Conservation (phyloP, 2,113 vertebrate species). For the Silurus glanis region DNA sequence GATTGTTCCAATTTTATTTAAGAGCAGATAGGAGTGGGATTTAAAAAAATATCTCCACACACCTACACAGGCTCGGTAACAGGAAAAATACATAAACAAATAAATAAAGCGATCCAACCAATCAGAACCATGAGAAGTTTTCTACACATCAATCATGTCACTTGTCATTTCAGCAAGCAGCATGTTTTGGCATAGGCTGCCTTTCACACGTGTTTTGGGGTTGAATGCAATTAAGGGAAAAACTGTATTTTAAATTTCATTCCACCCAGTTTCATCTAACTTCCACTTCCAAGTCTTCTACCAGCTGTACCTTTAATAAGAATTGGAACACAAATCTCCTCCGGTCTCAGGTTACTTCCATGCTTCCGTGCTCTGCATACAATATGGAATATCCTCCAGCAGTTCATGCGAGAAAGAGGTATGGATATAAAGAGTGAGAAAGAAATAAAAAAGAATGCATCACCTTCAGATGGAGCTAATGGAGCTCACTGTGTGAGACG, state of each 20-base stretch:
- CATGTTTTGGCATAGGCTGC: too few relatives aligned
- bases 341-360: background rate
- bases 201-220: background rate
- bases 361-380: background rate
- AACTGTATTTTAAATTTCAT: background rate
- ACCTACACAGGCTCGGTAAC: background rate
- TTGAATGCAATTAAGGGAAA: background rate
- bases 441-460: background rate
- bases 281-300: background rate
- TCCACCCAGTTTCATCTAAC: background rate
- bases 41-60: background rate
- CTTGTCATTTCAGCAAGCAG: background rate
- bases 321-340: background rate
- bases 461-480: background rate
- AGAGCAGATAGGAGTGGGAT: background rate
- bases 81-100: background rate
- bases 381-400: background rate
- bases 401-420: background rate
- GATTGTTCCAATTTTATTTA: background rate
- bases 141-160: background rate
- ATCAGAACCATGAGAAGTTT: background rate
- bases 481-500: background rate
- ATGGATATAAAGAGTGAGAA: background rate
- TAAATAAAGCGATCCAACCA: background rate
- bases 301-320: background rate